Base-by-base conservation (phyloP, 2,888 invertebrate genomes). In the Diarsia rubi region DNA sequence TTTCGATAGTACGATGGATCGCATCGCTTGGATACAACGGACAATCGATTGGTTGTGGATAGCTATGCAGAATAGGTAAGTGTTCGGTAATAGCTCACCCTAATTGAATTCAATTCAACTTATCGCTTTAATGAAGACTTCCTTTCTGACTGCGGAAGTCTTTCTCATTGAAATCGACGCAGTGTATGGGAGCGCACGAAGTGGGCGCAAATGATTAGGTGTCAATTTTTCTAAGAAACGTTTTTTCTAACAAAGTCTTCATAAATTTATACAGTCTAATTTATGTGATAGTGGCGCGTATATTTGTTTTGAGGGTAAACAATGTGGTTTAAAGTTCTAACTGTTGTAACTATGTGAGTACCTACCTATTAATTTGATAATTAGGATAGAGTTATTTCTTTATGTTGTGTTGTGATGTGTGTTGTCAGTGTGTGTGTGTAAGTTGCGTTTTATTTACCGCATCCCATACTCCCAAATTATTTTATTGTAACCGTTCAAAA, bases 321-420 rank as follows among this genome's bases (percentile, higher is more conserved):
- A 64, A 79, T 86, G 86, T 86, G 85, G 79, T 12, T 75, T 54
- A 75, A 65, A 70, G 44, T 81, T 73, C 44, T 86, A 42, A 74
- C 27, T 52, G 19, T 82, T 73, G 2, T 65, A 42, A 31, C 45
- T 27, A 75, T 79, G 85, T 85, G 70, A 71, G 71, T 71, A 69
- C 37, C 37, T 37, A 8, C 42, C 3, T 42, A 60, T 12, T 37
- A 9, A n/a, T 44, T 69, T 44, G 12, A n/a, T n/a, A n/a, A n/a
- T 9, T 44, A 31, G 0, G 27, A 14, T n/a, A 42, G 0, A 24
- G 47, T 72, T 21, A 45, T 70, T 19, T 59, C 2, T 47, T n/a
- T 19, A 47, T 2, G 16, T 37, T 59, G 16, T 44, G 4, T 49
- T 9, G 2, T 14, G n/a, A 44, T 42, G n/a, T n/a, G n/a, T n/a